These are phyloP conservation scores for Tetramorium parvispinum DNA, from an alignment of 1,140 invertebrate genomes.

Conservation along the genomic window DNA sequence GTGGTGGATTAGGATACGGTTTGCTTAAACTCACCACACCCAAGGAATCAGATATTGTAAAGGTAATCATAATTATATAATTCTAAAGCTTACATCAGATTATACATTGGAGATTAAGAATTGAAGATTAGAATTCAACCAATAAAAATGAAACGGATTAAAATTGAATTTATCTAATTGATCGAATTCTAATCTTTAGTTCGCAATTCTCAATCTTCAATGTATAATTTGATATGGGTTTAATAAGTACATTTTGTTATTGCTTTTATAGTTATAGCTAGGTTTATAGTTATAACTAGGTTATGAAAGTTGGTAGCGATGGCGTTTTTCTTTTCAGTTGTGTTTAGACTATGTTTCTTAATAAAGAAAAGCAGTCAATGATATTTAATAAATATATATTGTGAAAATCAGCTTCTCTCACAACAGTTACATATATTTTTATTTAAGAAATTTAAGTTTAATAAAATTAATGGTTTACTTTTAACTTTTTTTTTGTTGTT, in stretches of 20 bases:
- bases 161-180: no score
- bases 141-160: no score
- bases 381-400: no score
- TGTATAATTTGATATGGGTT: no score
- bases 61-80: conserved; percentile 54
- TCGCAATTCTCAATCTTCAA: no score
- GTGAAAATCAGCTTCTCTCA: background rate
- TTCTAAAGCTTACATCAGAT: no score
- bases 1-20: conserved; percentile 62
- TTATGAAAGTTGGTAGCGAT: background rate
- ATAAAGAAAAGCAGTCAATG: background rate
- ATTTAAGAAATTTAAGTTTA: background rate
- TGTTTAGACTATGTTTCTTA: background rate
- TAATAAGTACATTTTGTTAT: background rate
- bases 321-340: background rate
- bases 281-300: no score
- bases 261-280: no score
- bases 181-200: no score
- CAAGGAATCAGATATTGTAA: conserved; percentile 37
- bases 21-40: conserved; percentile 36
- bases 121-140: no score
- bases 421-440: background rate
- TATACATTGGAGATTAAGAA: no score
- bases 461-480: background rate
- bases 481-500: background rate